Evolutionary conservation across 2,797 vertebrate species (phyloP).

Genomic region (Falco biarmicus): DNA sequence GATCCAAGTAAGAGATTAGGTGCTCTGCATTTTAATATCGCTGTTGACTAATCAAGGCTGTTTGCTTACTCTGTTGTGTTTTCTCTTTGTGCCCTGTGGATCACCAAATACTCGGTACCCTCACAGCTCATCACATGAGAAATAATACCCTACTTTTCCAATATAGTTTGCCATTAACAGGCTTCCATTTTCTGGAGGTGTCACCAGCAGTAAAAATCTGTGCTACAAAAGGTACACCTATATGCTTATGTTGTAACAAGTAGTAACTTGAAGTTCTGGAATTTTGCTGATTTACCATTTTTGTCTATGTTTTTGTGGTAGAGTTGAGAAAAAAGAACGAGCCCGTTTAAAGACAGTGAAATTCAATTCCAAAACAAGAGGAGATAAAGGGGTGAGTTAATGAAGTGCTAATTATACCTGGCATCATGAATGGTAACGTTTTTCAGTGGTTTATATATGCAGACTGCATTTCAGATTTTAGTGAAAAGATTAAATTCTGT

Average conservation of each 20-base stretch:
- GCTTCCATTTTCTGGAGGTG: neutral
- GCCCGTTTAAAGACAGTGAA: conserved; percentile 98
- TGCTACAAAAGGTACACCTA: neutral
- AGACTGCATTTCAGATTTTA: neutral
- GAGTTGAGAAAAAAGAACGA: conserved; percentile 97
- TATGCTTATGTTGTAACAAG: neutral
- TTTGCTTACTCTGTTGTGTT: fast-evolving
- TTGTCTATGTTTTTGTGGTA: conserved; percentile 66
- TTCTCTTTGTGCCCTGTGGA: neutral
- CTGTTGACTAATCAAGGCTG: neutral
- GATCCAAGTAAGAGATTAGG: neutral
- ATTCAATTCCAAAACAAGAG: conserved; percentile 94
- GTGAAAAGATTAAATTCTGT: neutral
- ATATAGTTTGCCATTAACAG: neutral
- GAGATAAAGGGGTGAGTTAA: conserved; percentile 93
- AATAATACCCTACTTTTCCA: neutral
- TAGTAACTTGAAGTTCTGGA: neutral
- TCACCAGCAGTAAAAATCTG: neutral
- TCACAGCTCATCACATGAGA: neutral
- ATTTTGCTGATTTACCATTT: neutral
- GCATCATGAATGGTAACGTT: neutral
- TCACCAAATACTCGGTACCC: neutral
- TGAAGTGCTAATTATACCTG: conserved; percentile 27
- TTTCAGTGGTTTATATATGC: neutral
- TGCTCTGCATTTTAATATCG: neutral